Evolutionary conservation across 1,140 invertebrate species (phyloP), one percentile per base, ranked within the genome.

Genomic region (Hypsibius dujardini): DNA sequence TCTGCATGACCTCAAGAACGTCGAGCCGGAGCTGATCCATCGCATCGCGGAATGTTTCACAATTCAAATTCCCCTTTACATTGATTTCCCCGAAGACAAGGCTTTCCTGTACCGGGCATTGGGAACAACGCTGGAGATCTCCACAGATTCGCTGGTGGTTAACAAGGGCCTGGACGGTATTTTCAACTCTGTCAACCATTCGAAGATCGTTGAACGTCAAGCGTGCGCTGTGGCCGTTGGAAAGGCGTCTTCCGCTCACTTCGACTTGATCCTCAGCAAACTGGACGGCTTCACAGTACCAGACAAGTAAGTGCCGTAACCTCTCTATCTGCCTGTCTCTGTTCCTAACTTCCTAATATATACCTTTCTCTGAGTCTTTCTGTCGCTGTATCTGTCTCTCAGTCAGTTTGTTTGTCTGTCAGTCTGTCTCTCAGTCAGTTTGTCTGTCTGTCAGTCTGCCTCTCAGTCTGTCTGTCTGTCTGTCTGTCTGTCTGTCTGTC

Each of bases 231-330:
- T 86, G 76, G 86, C 89, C 1, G 79, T 91, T 69, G 91, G 90
- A 1, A 88, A 89, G 73, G 85, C 86, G 72, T 86, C 89, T 0
- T 84, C 87, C 28, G 83, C 85, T 70, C 89, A 92, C 77, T 81
- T 90, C 45, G 84, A 86, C 69, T 79, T 85, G 59, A 84, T 92
- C 1, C 78, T 92, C 1, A 85, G 86, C 70, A 87, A 83, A 73
- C 79, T 86, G 75, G 83, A 86, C 62, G 77, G 78, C 46, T 79
- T 81, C 14, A 81, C 82, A 42, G 79, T 78, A 72, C 76, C 74
- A n/a, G n/a, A n/a, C n/a, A n/a, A n/a, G n/a, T n/a, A n/a, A n/a
- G n/a, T n/a, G n/a, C n/a, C n/a, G n/a, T n/a, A n/a, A n/a, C n/a
- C n/a, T n/a, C n/a, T n/a, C n/a, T n/a, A n/a, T n/a, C n/a, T n/a